Base-by-base conservation (phyloP, 2,888 invertebrate genomes). In the Galeruca laticollis region DNA sequence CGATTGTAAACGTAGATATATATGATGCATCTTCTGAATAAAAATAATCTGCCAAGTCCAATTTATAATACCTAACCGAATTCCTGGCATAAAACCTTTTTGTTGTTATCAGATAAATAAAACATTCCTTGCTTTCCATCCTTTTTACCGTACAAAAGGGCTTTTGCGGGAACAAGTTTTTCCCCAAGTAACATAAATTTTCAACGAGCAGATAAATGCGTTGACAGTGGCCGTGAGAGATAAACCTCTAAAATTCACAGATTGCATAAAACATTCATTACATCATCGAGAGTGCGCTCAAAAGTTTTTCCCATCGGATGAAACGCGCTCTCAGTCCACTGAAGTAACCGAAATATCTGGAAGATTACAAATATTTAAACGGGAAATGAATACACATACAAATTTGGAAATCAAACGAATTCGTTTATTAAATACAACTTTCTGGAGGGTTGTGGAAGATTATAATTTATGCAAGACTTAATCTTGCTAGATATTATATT, bases 61-160 rank as follows among this genome's bases (percentile, higher is more conserved):
- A 5, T 52, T 52, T 51, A 26, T 26, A 21, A 52, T 11, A 0
- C 10, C 11, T 10, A 9, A 21, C 0, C 26, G 13, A 11, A 51
- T 11, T 20, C 10, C 3, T 21, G 52, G 11, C 10, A 52, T 52
- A 52, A 21, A 13, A 21, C n/a, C 26, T 52, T 52, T 52, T 21
- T 52, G 52, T 52, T 52, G 26, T 52, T 52, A 52, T 21, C 20
- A 52, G 20, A 20, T 52, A 52, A 52, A 52, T 52, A 52, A 52
- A 13, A 52, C 13, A 26, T 52, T 11, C 3, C 10, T 13, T 11
- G 10, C 13, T 26, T 52, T 26, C 26, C 11, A 13, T 52, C 26
- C 26, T 2, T 52, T 43, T 52, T 26, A 21, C 51, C 10, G 10
- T 8, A 9, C 20, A 52, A 52, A 20, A 52, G 6, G 11, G n/a